Base-by-base conservation (phyloP, 2,113 vertebrate genomes). In the Tragulus kanchil region DNA sequence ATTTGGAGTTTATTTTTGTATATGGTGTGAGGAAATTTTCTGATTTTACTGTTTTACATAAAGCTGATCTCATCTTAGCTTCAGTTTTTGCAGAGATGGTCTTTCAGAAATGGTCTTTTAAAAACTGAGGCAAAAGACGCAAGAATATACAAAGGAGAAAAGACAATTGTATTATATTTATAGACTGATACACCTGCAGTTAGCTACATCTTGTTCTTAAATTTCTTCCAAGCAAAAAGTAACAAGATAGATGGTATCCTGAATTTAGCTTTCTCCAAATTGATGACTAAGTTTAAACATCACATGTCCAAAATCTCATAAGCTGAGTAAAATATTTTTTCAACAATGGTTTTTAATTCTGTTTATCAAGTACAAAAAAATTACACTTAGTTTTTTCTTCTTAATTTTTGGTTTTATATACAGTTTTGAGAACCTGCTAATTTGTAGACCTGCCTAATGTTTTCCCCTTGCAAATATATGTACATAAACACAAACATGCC, bases 341-440 rank as follows among this genome's bases (percentile, higher is more conserved):
- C 6, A 90, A 21, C 5, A 64, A 64, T 96, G 78, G 45, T 75
- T 85, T 93, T 65, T 45, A 26, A 93, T 77, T 77, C 15, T 89
- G 1, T 77, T 85, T 50, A 52, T 81, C 8, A 67, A 94, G 61
- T 79, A 36, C 1, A 50, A 77, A 93, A 61, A 17, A 25, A 25
- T 45, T 36, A 48, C 28, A 79, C 45, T 62, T 14, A 45, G 16
- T 2, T 93, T 84, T 96, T 87, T 3, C 3, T 61, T 50, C 21
- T 59, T 67, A 31, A 54, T 28, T 82, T 77, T 92, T 62, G 90
- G 42, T 17, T 59, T 77, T 88, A 52, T 36, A 19, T 36, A 58
- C 3, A 52, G 54, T 81, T 94, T 81, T 78, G 54, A 71, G 52
- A 91, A 82, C 3, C 19, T 59, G n/a, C 25, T 65, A 81, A n/a